phyloP scores from a whole-genome alignment of 1,140 invertebrate species.

The Sinonovacula constricta region DNA sequence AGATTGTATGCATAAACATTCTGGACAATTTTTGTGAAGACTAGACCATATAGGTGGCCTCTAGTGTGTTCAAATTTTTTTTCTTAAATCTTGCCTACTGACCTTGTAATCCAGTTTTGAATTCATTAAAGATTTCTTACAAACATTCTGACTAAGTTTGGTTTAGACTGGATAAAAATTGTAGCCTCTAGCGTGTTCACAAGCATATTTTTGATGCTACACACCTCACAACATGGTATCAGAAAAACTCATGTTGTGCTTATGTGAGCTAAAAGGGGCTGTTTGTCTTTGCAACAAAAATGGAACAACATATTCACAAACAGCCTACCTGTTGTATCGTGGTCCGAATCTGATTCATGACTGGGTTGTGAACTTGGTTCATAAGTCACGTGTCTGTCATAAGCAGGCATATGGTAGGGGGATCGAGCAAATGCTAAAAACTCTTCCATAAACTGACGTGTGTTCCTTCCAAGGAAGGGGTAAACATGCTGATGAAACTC shows the following conservation, averaged over 20 bases:
- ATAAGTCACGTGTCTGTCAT: slow-evolving; percentile 79
- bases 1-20: too few relatives aligned
- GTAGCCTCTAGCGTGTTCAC: too few relatives aligned
- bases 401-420: slow-evolving; percentile 89
- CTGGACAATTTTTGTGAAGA: too few relatives aligned
- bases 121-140: too few relatives aligned
- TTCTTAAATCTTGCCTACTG: too few relatives aligned
- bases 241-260: background rate
- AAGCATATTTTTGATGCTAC: too few relatives aligned
- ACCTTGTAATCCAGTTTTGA: too few relatives aligned
- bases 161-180: too few relatives aligned
- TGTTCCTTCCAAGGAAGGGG: slow-evolving; percentile 76
- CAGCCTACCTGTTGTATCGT: slow-evolving; percentile 50
- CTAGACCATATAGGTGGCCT: too few relatives aligned
- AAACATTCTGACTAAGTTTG: too few relatives aligned
- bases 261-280: slow-evolving; percentile 14
- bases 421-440: slow-evolving; percentile 91
- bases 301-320: slow-evolving; percentile 61
- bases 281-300: slow-evolving; percentile 7
- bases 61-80: too few relatives aligned
- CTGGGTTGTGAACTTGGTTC: slow-evolving; percentile 55
- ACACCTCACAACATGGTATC: too few relatives aligned
- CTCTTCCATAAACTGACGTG: slow-evolving; percentile 91
- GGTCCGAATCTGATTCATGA: slow-evolving; percentile 45
- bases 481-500: slow-evolving; percentile 83